Evolutionary conservation across 2,797 vertebrate genomes (phyloP).

Genomic region (Chelon auratus): DNA sequence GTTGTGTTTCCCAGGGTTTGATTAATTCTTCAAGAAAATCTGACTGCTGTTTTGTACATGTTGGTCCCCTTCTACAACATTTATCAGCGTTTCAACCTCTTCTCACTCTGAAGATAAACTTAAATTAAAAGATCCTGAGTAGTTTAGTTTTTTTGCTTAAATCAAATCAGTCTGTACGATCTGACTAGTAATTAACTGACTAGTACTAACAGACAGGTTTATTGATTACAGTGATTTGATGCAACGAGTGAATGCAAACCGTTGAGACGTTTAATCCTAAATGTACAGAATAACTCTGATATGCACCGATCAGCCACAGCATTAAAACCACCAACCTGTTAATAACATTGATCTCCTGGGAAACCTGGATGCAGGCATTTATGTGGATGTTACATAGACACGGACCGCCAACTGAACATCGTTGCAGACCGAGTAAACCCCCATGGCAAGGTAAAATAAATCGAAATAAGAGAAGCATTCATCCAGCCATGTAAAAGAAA

Average conservation of each 20-base stretch:
- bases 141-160: not conserved
- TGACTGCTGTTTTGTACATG: not conserved
- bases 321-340: too few species aligned
- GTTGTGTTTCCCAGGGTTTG: slow-evolving; percentile 3
- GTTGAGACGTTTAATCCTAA: not conserved
- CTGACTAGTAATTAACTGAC: not conserved
- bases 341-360: too few species aligned
- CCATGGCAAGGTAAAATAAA: too few species aligned
- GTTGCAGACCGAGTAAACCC: too few species aligned
- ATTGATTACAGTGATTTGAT: not conserved
- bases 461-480: too few species aligned
- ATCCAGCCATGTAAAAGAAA: too few species aligned
- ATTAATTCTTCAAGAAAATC: not conserved
- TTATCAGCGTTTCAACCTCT: not conserved
- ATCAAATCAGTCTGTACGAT: too few species aligned
- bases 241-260: not conserved
- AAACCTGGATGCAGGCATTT: too few species aligned
- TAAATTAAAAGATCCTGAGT: not conserved
- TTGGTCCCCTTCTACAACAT: not conserved
- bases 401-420: too few species aligned
- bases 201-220: not conserved
- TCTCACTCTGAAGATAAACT: not conserved
- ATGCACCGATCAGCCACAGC: not conserved
- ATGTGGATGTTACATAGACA: too few species aligned
- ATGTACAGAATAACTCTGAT: not conserved